Conservation (phyloP, 2,888 invertebrate species). For the Drosophila gaucha region DNA sequence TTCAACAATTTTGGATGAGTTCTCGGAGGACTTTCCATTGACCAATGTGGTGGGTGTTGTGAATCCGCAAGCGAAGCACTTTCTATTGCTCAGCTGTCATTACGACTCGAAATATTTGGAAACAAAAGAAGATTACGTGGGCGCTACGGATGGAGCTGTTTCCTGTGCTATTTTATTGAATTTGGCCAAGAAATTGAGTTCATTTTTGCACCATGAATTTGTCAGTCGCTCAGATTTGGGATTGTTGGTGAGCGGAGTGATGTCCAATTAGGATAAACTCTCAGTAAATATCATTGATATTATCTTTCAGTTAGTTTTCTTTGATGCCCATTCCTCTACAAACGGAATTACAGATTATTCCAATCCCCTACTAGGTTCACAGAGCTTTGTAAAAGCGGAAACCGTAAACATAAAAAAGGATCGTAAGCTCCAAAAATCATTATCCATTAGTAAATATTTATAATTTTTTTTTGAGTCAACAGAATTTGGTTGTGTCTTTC, state of each 20-base stretch:
- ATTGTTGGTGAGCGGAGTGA: slow-evolving; percentile 31
- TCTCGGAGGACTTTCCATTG: slow-evolving; percentile 68
- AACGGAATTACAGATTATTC: slow-evolving; percentile 89
- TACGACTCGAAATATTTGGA: slow-evolving; percentile 90
- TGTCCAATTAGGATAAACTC: too few species aligned
- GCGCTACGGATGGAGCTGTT: slow-evolving; percentile 96
- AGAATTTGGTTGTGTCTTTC: slow-evolving; percentile 91
- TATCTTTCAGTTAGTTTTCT: slow-evolving; percentile 92
- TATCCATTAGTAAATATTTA: slow-evolving; percentile 85
- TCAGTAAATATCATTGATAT: slow-evolving; percentile 72
- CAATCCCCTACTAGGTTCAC: slow-evolving; percentile 97
- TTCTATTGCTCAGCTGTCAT: slow-evolving; percentile 90
- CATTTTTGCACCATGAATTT: slow-evolving; percentile 81
- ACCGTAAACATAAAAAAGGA: slow-evolving; percentile 81
- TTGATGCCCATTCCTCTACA: slow-evolving; percentile 99
- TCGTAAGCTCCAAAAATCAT: slow-evolving; percentile 86
- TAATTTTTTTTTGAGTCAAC: slow-evolving; percentile 85
- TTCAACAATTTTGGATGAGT: not conserved
- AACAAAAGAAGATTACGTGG: slow-evolving; percentile 73
- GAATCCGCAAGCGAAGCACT: slow-evolving; percentile 88
- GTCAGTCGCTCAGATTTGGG: slow-evolving; percentile 28
- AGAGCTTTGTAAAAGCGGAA: slow-evolving; percentile 93
- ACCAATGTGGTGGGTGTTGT: slow-evolving; percentile 89
- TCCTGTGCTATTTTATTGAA: slow-evolving; percentile 96
- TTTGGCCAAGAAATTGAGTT: slow-evolving; percentile 87